These are phyloP conservation scores for Dryadula phaetusa DNA, from an alignment of 2,888 invertebrate genomes.

Conservation along the genomic window DNA sequence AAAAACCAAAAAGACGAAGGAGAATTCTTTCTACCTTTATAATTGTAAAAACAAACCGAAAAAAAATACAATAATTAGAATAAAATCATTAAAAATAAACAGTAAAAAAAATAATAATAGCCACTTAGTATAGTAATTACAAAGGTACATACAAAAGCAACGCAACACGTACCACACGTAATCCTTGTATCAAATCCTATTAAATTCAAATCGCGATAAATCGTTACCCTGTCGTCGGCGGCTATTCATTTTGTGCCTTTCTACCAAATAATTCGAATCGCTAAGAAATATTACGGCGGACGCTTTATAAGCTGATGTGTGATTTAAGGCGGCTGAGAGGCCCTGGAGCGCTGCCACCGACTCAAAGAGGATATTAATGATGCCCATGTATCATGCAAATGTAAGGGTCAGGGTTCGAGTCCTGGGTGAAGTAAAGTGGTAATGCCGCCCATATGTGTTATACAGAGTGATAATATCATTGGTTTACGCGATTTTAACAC, in stretches of 20 bases:
- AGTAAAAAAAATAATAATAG: not conserved
- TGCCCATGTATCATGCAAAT: constrained; percentile 71
- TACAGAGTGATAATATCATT: too few species aligned
- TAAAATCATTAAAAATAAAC: not conserved
- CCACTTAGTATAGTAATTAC: not conserved
- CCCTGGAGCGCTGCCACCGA: constrained; percentile 75
- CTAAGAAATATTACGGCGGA: constrained; percentile 74
- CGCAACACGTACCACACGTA: constrained; percentile 19
- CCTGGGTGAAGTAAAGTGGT: constrained; percentile 32
- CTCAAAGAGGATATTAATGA: constrained; percentile 78
- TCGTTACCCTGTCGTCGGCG: constrained; percentile 73
- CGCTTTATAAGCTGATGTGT: constrained; percentile 78
- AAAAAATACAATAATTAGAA: not conserved
- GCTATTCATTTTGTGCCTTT: constrained; percentile 75
- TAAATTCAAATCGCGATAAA: constrained; percentile 75
- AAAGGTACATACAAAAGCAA: not conserved
- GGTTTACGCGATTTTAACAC: too few species aligned
- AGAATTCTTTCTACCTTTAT: too few species aligned
- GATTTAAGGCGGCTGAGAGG: constrained; percentile 70
- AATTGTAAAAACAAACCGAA: too few species aligned
- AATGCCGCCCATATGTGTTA: too few species aligned
- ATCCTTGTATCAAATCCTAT: constrained; percentile 68
- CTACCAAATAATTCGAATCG: constrained; percentile 61
- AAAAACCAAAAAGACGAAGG: too few species aligned
- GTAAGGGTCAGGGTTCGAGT: constrained; percentile 51